phyloP scores from a whole-genome alignment of 2,113 vertebrate genomes.

The Microtus montanus region DNA sequence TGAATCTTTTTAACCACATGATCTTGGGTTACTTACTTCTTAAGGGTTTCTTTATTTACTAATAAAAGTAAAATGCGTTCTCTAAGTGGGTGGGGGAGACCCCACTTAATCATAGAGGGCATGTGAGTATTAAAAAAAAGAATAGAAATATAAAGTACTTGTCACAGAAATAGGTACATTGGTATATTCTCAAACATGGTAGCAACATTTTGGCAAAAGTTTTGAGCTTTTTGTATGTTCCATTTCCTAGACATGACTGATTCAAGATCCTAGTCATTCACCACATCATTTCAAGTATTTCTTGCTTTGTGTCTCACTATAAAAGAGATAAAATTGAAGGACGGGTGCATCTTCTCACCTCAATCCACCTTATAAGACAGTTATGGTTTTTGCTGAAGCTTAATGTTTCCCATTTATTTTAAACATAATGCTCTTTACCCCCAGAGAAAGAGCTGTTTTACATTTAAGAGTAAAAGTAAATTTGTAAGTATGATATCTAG shows the following conservation, averaged over 20 bases:
- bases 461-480: constrained; percentile 22
- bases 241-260: not conserved
- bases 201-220: not conserved
- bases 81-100: not conserved
- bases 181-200: not conserved
- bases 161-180: not conserved
- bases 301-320: not conserved
- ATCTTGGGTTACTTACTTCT: not conserved
- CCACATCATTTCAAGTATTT: not conserved
- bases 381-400: not conserved
- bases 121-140: not conserved
- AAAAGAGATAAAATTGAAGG: not conserved
- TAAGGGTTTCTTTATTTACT: not conserved
- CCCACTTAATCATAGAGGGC: not conserved
- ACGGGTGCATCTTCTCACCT: not conserved
- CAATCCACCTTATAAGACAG: constrained; percentile 10
- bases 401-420: constrained; percentile 27
- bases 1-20: not conserved
- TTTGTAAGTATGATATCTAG: not conserved
- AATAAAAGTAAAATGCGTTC: too few relatives aligned
- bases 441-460: constrained; percentile 25
- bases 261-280: not conserved
- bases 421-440: not conserved
- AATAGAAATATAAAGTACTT: not conserved
- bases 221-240: not conserved